These are phyloP conservation scores for Cyprinella venusta DNA, from an alignment of 2,797 vertebrate species.

Conservation along the genomic window DNA sequence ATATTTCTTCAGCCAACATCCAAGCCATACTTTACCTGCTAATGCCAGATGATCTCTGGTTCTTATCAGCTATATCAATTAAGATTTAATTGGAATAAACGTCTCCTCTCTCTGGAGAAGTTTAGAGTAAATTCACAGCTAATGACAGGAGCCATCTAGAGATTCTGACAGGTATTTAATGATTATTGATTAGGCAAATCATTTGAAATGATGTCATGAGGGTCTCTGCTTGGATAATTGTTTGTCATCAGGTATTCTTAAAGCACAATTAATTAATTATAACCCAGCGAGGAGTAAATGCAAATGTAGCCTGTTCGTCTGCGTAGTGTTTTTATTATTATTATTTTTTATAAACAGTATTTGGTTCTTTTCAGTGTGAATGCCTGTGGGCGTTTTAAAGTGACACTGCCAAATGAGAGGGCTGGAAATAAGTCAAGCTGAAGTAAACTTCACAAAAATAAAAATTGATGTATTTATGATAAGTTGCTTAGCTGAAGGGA, in stretches of 20 bases:
- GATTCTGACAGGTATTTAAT: constrained; percentile 74
- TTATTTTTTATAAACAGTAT: not conserved
- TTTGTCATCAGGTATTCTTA: constrained; percentile 23
- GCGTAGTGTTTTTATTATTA: not conserved
- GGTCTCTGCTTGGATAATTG: constrained; percentile 26
- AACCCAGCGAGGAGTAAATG: not conserved
- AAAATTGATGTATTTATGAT: not conserved
- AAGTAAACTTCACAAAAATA: constrained; percentile 3
- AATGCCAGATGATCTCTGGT: constrained; percentile 75
- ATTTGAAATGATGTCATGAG: constrained; percentile 25
- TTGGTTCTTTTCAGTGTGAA: not conserved
- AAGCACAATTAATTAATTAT: not conserved
- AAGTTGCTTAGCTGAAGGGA: not conserved
- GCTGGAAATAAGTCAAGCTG: not conserved
- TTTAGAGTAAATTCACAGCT: constrained; percentile 70
- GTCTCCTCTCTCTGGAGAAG: constrained; percentile 71
- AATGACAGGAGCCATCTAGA: constrained; percentile 74
- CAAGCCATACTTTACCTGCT: constrained; percentile 70
- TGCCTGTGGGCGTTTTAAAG: not conserved
- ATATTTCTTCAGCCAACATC: constrained; percentile 73
- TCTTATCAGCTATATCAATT: constrained; percentile 82
- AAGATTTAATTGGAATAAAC: constrained; percentile 82
- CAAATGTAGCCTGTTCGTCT: not conserved
- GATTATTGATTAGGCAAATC: constrained; percentile 77
- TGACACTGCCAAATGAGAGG: constrained; percentile 4